Conservation (phyloP, 1,140 invertebrate species). For the Stegodyphus dumicola region DNA sequence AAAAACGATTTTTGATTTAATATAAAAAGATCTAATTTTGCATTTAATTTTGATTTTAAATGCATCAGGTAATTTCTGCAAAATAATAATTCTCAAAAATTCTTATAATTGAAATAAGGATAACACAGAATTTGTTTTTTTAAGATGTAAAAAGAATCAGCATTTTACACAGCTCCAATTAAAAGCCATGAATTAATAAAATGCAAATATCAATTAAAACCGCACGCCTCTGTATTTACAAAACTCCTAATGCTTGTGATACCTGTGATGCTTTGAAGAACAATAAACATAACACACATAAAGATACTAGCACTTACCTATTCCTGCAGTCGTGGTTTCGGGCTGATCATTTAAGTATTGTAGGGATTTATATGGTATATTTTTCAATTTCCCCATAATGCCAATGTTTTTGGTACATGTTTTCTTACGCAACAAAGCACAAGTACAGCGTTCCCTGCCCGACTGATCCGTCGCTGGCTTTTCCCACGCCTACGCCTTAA, state of each 20-base stretch:
- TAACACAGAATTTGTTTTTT: no score
- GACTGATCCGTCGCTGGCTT: background rate
- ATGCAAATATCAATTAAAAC: background rate
- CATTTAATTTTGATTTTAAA: no score
- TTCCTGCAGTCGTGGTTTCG: background rate
- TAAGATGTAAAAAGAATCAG: no score
- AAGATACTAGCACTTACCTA: conserved; percentile 1
- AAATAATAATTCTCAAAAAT: no score
- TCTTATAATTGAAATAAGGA: no score
- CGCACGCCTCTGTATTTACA: background rate
- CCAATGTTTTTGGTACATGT: background rate
- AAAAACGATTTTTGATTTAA: no score
- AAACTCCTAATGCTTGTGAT: background rate
- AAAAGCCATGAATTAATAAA: background rate
- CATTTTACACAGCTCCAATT: background rate
- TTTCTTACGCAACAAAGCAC: background rate
- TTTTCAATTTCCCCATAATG: conserved; percentile 46
- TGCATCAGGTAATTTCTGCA: no score
- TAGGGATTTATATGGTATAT: conserved; percentile 26
- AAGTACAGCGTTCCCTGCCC: background rate
- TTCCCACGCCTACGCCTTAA: background rate
- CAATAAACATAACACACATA: background rate
- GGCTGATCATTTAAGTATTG: conserved; percentile 36
- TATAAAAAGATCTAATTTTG: no score
- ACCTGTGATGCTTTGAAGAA: background rate